phyloP scores from a whole-genome alignment of 2,888 invertebrate genomes.

The Agapostemon virescens region DNA sequence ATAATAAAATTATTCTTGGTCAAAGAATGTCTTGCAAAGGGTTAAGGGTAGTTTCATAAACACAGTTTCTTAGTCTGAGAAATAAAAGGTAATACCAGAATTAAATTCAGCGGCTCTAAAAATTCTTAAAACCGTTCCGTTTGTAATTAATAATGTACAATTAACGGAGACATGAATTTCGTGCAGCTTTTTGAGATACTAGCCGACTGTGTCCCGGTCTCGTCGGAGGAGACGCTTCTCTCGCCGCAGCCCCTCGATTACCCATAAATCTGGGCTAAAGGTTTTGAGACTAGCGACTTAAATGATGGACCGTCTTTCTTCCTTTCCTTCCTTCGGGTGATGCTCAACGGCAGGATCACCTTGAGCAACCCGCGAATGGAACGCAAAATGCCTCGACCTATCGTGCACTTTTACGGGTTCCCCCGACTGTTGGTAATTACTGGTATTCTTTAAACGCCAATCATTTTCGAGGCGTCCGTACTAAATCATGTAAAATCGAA shows the following conservation, averaged over 20 bases:
- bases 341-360: slow-evolving; percentile 60
- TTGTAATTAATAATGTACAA: neutral
- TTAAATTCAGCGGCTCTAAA: no score
- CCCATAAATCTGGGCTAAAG: slow-evolving; percentile 74
- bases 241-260: slow-evolving; percentile 70
- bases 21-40: no score
- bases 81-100: no score
- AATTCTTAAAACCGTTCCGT: neutral
- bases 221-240: slow-evolving; percentile 59
- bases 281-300: slow-evolving; percentile 65
- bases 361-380: slow-evolving; percentile 62
- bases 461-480: slow-evolving; percentile 46
- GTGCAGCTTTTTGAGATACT: no score
- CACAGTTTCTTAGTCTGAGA: no score
- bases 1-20: no score
- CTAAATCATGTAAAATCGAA: slow-evolving; percentile 56
- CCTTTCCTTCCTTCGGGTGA: slow-evolving; percentile 64
- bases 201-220: neutral
- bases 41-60: no score
- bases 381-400: slow-evolving; percentile 58
- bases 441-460: slow-evolving; percentile 64
- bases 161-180: no score
- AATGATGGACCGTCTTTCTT: slow-evolving; percentile 67
- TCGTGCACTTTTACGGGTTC: slow-evolving; percentile 53
- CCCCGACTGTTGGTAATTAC: slow-evolving; percentile 58